Conservation (phyloP, 2,113 vertebrate species). For the Bostrychus sinensis region DNA sequence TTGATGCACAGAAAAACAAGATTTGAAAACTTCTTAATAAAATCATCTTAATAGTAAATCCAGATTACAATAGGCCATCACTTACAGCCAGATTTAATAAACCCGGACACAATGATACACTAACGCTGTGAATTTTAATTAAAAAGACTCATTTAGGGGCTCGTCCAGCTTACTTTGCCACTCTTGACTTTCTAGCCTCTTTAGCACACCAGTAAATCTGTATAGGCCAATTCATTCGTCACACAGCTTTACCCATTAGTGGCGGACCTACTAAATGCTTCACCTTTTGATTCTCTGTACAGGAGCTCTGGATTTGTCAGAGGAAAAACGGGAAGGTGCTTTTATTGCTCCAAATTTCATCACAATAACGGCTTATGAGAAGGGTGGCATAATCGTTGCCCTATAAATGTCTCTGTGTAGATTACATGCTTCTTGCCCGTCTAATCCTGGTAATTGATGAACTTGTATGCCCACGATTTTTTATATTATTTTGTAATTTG, state of each 20-base stretch:
- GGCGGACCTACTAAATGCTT: constrained; percentile 73
- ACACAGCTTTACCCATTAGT: constrained; percentile 77
- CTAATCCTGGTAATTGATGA: constrained; percentile 84
- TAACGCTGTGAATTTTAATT: constrained; percentile 37
- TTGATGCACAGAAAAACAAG: too few species aligned
- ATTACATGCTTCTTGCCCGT: constrained; percentile 79
- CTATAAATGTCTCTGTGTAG: constrained; percentile 80
- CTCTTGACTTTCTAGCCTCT: constrained; percentile 68
- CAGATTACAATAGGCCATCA: constrained; percentile 34
- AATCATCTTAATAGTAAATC: constrained; percentile 35
- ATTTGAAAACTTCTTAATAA: too few species aligned
- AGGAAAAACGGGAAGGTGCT: constrained; percentile 72
- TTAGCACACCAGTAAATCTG: constrained; percentile 56
- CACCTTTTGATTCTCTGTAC: constrained; percentile 80
- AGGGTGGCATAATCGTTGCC: constrained; percentile 77
- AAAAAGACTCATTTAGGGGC: constrained; percentile 24
- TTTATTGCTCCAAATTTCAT: constrained; percentile 82
- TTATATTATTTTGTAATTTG: constrained; percentile 80
- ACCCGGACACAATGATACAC: constrained; percentile 9
- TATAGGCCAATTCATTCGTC: constrained; percentile 78
- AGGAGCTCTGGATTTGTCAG: constrained; percentile 79
- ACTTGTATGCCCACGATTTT: constrained; percentile 71
- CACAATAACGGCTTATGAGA: constrained; percentile 81
- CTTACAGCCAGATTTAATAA: background rate
- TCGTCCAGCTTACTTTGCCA: constrained; percentile 30